phyloP scores from a whole-genome alignment of 2,888 invertebrate genomes.

The Lycia hirtaria region DNA sequence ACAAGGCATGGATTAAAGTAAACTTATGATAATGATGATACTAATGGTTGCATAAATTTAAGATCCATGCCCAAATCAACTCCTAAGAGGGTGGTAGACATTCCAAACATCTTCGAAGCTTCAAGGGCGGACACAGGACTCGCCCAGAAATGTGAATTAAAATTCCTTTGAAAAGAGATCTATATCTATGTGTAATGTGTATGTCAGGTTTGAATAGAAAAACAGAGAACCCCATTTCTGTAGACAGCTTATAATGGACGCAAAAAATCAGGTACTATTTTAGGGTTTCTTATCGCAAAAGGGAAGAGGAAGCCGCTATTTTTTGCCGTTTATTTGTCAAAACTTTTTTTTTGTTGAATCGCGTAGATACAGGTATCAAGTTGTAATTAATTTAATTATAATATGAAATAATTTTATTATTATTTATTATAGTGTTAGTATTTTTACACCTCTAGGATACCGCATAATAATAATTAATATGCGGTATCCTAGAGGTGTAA shows the following conservation, averaged over 20 bases:
- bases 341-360: too few relatives aligned
- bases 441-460: too few relatives aligned
- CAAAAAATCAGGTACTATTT: not conserved
- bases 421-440: too few relatives aligned
- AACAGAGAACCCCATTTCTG: not conserved
- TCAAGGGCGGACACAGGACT: constrained; percentile 3
- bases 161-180: constrained; percentile 13
- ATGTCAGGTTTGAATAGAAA: not conserved
- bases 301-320: too few relatives aligned
- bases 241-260: not conserved
- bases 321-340: too few relatives aligned
- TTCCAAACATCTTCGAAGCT: constrained; percentile 4
- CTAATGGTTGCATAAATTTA: not conserved
- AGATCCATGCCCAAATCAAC: not conserved
- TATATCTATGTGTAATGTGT: constrained; percentile 1
- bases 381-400: too few relatives aligned
- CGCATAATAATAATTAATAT: too few relatives aligned
- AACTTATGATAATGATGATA: not conserved
- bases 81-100: not conserved
- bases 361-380: too few relatives aligned
- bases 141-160: constrained; percentile 17
- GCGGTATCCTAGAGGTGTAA: too few relatives aligned
- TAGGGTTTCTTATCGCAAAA: too few relatives aligned
- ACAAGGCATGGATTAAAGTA: too few relatives aligned
- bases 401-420: too few relatives aligned